phyloP scores from a whole-genome alignment of 2,888 invertebrate genomes.

The Caenorhabditis angaria region DNA sequence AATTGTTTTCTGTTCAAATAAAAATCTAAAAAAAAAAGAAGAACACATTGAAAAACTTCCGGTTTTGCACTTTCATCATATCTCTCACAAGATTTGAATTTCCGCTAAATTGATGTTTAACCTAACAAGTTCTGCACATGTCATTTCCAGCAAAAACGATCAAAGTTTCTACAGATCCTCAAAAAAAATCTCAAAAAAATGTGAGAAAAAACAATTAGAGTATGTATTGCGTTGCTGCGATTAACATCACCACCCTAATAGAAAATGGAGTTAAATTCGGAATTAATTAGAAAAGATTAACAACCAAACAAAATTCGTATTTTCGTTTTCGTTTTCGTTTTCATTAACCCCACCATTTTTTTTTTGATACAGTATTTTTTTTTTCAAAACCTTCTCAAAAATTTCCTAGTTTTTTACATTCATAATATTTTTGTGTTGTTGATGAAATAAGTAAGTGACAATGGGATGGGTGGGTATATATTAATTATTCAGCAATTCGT shows the following conservation, averaged over 20 bases:
- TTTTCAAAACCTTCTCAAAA: slow-evolving; percentile 8
- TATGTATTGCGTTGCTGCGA: slow-evolving; percentile 5
- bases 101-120: not conserved
- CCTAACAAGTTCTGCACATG: too few relatives aligned
- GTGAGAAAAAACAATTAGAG: not conserved
- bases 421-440: not conserved
- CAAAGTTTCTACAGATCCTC: too few relatives aligned
- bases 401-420: not conserved
- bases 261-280: slow-evolving; percentile 7
- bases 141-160: too few relatives aligned
- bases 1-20: too few relatives aligned
- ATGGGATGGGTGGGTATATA: slow-evolving; percentile 9
- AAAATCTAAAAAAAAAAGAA: not conserved
- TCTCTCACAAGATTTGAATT: not conserved
- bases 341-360: not conserved
- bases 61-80: not conserved
- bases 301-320: too few relatives aligned
- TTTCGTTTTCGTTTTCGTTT: too few relatives aligned
- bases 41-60: not conserved
- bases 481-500: slow-evolving; percentile 2
- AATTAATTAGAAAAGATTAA: slow-evolving; percentile 7
- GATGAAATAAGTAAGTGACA: slow-evolving; percentile 28
- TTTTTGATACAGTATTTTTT: not conserved
- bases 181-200: too few relatives aligned
- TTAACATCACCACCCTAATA: slow-evolving; percentile 10